phyloP scores from a whole-genome alignment of 2,888 invertebrate genomes.

The Bimastos eiseni region DNA sequence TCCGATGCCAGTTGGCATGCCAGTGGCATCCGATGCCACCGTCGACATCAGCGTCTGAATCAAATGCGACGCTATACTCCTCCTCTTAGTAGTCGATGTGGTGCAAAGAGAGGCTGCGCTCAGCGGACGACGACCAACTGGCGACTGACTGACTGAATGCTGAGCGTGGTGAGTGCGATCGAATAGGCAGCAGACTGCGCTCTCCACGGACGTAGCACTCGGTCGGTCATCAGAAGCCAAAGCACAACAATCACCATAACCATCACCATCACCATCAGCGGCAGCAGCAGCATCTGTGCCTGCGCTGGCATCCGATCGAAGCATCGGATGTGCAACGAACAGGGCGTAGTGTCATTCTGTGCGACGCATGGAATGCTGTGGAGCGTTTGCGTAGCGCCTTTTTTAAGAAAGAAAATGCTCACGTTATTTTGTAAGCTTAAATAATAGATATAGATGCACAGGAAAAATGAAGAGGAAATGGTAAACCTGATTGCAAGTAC shows the following conservation, averaged over 20 bases:
- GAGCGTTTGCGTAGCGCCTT: background rate
- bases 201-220: background rate
- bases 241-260: background rate
- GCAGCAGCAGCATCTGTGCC: background rate
- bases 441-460: background rate
- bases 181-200: background rate
- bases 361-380: background rate
- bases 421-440: background rate
- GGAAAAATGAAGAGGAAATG: no score
- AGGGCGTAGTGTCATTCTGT: background rate
- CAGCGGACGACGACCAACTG: background rate
- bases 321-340: background rate
- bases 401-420: background rate
- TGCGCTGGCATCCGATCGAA: background rate
- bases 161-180: no score
- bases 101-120: background rate
- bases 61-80: background rate
- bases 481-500: no score
- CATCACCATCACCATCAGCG: background rate
- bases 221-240: background rate
- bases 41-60: slow-evolving; percentile 13
- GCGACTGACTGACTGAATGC: background rate
- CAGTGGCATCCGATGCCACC: background rate
- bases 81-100: background rate
- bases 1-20: background rate